A percentile compares a stretch with the other conserved stretches of the same genome.
Conservation (phyloP, 2,888 invertebrate species). For the Dione vanillae region DNA sequence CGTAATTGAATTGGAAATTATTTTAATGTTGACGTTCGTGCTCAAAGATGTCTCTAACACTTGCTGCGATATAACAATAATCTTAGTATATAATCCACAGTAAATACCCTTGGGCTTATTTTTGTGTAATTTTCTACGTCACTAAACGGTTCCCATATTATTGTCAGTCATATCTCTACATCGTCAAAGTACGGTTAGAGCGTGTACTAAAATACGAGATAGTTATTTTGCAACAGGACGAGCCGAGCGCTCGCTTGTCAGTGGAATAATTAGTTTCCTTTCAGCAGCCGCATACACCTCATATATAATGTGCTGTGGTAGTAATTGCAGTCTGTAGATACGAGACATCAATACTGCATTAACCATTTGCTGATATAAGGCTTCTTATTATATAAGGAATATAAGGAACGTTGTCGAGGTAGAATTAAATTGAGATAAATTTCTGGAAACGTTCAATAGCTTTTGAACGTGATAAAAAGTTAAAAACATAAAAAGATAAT, state of each 20-base stretch:
- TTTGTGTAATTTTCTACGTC: too few relatives aligned
- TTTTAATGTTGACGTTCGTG: too few relatives aligned
- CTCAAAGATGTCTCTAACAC: too few relatives aligned
- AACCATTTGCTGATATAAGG: neutral
- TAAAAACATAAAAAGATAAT: too few relatives aligned
- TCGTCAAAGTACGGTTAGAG: conserved; percentile 17
- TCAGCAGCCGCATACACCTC: conserved; percentile 13
- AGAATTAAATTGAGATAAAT: too few relatives aligned
- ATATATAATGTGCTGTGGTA: conserved; percentile 12
- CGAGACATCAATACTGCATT: neutral
- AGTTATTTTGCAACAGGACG: conserved; percentile 30
- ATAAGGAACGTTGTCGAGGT: too few relatives aligned
- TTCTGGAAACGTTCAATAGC: too few relatives aligned
- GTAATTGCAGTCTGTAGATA: conserved; percentile 2
- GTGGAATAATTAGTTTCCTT: conserved; percentile 31
- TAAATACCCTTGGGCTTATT: too few relatives aligned
- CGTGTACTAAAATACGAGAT: conserved; percentile 17
- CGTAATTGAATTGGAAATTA: too few relatives aligned
- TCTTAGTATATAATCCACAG: neutral
- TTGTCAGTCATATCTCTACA: neutral
- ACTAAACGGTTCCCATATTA: neutral
- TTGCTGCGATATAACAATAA: too few relatives aligned
- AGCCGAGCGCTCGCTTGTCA: conserved; percentile 29
- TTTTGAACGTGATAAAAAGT: too few relatives aligned
- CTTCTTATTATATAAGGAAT: neutral